Evolutionary conservation across 2,888 invertebrate species (phyloP).

Genomic region (Drosophila monieri): DNA sequence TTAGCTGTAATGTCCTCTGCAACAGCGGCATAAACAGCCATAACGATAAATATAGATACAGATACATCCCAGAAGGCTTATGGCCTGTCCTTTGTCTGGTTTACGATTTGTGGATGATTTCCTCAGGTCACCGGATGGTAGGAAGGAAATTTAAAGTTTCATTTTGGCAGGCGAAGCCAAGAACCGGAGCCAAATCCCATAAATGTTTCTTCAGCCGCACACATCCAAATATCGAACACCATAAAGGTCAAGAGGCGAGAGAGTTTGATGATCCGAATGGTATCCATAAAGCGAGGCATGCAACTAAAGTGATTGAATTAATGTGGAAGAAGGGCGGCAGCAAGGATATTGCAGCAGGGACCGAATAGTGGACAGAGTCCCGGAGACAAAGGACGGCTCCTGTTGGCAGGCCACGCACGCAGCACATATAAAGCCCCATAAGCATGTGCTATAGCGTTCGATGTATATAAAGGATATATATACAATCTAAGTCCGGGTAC

Average conservation of each 20-base stretch:
- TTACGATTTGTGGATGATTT: constrained; percentile 69
- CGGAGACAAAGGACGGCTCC: constrained; percentile 26
- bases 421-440: constrained; percentile 49
- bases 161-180: constrained; percentile 18
- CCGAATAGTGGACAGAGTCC: constrained; percentile 6
- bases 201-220: constrained; percentile 24
- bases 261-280: constrained; percentile 40
- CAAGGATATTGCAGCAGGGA: constrained; percentile 27
- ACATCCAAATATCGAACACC: not conserved
- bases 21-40: constrained; percentile 2
- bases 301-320: constrained; percentile 71
- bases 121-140: constrained; percentile 41
- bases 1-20: constrained; percentile 29
- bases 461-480: constrained; percentile 8
- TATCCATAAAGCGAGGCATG: constrained; percentile 48
- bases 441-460: constrained; percentile 25
- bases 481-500: constrained; percentile 5
- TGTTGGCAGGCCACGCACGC: constrained; percentile 62
- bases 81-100: constrained; percentile 59
- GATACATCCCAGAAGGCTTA: constrained; percentile 58
- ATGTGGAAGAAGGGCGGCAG: constrained; percentile 52
- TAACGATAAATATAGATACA: constrained; percentile 43
- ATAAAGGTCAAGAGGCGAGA: constrained; percentile 38
- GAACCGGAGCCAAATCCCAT: constrained; percentile 22
- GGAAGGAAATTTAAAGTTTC: constrained; percentile 50